Evolutionary conservation across 2,888 invertebrate genomes (phyloP).

Genomic region (Luffia ferchaultella): DNA sequence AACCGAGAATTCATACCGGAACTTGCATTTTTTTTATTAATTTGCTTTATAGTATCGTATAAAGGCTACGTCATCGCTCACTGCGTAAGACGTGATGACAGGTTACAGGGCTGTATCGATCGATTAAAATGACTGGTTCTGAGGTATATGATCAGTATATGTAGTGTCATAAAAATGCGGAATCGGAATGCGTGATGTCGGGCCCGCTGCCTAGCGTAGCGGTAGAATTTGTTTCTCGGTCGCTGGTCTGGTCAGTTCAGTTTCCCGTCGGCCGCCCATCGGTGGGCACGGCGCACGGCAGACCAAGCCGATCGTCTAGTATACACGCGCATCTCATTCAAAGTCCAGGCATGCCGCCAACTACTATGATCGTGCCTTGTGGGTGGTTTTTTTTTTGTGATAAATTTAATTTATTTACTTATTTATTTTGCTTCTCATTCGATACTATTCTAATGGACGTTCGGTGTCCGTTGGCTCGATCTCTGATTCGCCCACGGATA

Average conservation of each 20-base stretch:
- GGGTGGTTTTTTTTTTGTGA: constrained; percentile 24
- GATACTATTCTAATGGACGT: neutral
- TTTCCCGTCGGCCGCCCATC: constrained; percentile 55
- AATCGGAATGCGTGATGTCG: constrained; percentile 49
- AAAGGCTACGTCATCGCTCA: neutral
- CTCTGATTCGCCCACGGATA: constrained; percentile 16
- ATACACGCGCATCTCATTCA: constrained; percentile 18
- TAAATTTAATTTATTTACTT: constrained; percentile 19
- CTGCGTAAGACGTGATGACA: neutral
- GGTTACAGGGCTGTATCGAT: neutral
- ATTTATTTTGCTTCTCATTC: neutral
- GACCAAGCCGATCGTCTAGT: constrained; percentile 16
- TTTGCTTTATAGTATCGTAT: neutral
- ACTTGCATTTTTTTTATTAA: neutral
- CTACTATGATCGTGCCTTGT: constrained; percentile 62
- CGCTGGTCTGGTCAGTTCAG: constrained; percentile 29
- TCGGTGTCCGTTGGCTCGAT: constrained; percentile 1
- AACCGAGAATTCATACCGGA: no score
- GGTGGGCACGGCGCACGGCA: constrained; percentile 38
- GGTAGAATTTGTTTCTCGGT: constrained; percentile 12
- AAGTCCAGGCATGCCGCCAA: constrained; percentile 50
- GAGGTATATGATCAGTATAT: constrained; percentile 44
- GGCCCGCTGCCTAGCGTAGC: constrained; percentile 28
- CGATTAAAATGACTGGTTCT: no score
- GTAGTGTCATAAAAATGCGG: constrained; percentile 60